phyloP scores from a whole-genome alignment of 2,113 vertebrate genomes.

The Glaucidium brasilianum region DNA sequence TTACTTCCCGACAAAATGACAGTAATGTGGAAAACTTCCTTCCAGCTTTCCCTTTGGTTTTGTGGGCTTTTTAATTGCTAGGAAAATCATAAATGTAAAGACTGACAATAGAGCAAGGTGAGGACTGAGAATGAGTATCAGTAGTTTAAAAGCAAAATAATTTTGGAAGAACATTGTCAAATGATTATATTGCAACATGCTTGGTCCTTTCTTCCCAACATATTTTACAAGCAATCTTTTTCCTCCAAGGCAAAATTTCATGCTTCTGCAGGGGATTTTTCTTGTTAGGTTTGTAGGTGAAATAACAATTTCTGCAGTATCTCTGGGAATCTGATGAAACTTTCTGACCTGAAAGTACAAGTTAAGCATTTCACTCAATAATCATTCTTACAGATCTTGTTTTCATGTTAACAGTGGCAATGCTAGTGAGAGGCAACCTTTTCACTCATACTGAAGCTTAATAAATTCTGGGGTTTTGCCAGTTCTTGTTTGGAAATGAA shows the following conservation, averaged over 20 bases:
- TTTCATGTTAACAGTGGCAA: slow-evolving; percentile 1
- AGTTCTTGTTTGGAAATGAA: slow-evolving; percentile 15
- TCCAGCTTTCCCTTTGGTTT: not conserved
- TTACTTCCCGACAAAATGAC: not conserved
- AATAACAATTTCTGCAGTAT: not conserved
- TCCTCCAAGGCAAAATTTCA: not conserved
- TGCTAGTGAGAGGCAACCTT: slow-evolving; percentile 5
- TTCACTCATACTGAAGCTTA: not conserved
- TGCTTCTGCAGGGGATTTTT: not conserved
- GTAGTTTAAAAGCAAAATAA: not conserved
- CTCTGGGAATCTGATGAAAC: not conserved
- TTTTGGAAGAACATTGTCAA: not conserved
- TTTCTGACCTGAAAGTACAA: not conserved
- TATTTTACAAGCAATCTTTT: not conserved
- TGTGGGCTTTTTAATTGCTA: not conserved
- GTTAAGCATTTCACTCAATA: not conserved
- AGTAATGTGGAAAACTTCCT: not conserved
- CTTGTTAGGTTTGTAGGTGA: not conserved
- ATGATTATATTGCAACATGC: not conserved
- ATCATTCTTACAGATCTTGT: slow-evolving; percentile 22
- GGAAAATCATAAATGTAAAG: not conserved
- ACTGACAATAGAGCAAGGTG: not conserved
- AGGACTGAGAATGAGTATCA: not conserved
- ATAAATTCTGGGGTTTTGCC: not conserved
- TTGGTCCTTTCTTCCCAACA: not conserved